phyloP scores from a whole-genome alignment of 2,888 invertebrate species.

The Exocentrus adspersus region DNA sequence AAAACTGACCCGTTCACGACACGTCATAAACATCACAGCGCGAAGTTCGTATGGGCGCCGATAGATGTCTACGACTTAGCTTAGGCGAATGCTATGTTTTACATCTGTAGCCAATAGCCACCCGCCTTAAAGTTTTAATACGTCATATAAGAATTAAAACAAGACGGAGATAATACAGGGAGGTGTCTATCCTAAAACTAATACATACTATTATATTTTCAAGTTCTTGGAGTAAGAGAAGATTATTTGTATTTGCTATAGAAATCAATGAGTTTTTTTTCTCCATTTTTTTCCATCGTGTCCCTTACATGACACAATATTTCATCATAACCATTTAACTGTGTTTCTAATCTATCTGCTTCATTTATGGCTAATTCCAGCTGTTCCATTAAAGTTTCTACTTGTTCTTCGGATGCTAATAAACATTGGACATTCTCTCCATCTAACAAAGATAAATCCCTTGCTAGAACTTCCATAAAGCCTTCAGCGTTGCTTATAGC shows the following conservation, averaged over 20 bases:
- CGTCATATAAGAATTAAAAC: too few species aligned
- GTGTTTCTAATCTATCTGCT: constrained; percentile 77
- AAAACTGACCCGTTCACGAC: too few species aligned
- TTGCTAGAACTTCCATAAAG: constrained; percentile 81
- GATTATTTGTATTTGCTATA: constrained; percentile 86
- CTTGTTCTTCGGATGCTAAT: constrained; percentile 87
- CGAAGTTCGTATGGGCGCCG: too few species aligned
- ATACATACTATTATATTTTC: constrained; percentile 76
- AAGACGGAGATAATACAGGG: too few species aligned
- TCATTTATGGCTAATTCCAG: constrained; percentile 81
- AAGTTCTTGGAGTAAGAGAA: constrained; percentile 80
- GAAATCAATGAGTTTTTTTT: constrained; percentile 90
- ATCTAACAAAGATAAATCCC: constrained; percentile 86
- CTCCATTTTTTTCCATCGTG: constrained; percentile 90
- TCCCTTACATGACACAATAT: constrained; percentile 85
- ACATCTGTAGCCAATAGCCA: too few species aligned
- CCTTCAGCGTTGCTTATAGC: constrained; percentile 89
- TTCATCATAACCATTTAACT: constrained; percentile 82
- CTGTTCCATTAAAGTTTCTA: constrained; percentile 79
- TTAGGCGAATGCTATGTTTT: too few species aligned
- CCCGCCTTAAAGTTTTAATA: too few species aligned
- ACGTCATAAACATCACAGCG: too few species aligned
- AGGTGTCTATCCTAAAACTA: too few species aligned
- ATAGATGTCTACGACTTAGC: too few species aligned
- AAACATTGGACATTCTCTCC: constrained; percentile 93